These are phyloP conservation scores for Mormyrus lacerda DNA, from an alignment of 2,113 vertebrate genomes.

Conservation along the genomic window DNA sequence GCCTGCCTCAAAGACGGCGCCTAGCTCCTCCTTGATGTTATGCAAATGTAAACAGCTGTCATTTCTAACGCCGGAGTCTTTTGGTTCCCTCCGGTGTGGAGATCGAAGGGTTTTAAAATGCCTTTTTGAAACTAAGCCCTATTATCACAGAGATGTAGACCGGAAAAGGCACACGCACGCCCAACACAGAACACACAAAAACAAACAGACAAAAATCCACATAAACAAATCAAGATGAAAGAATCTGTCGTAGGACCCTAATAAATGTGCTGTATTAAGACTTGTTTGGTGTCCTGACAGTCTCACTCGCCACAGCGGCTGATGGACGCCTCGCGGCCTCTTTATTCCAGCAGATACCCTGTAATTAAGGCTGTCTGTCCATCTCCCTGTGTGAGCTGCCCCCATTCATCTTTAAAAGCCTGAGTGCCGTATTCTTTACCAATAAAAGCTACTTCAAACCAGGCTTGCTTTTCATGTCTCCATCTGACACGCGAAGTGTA, in stretches of 20 bases:
- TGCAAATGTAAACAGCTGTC: constrained; percentile 57
- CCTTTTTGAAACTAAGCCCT: constrained; percentile 37
- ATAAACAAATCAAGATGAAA: constrained; percentile 36
- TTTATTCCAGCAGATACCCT: background rate
- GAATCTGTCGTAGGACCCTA: constrained; percentile 17
- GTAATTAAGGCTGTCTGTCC: constrained; percentile 35
- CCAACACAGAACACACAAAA: constrained; percentile 23
- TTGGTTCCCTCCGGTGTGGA: constrained; percentile 32
- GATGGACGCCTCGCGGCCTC: constrained; percentile 21
- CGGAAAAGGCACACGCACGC: constrained; percentile 11
- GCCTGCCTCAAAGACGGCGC: constrained; percentile 38
- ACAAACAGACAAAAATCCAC: constrained; percentile 6
- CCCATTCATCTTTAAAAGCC: constrained; percentile 45
- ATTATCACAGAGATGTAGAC: constrained; percentile 38
- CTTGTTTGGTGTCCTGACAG: constrained; percentile 26
- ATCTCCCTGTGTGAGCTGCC: constrained; percentile 30
- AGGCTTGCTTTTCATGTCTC: background rate
- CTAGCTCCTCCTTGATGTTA: constrained; percentile 49
- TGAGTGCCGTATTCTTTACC: constrained; percentile 31
- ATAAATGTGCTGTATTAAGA: constrained; percentile 25
- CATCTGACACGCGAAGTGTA: background rate
- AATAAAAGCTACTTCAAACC: constrained; percentile 13
- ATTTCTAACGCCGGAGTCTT: constrained; percentile 41
- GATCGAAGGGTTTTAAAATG: constrained; percentile 37
- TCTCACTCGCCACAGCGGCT: constrained; percentile 25